Evolutionary conservation across 2,113 vertebrate genomes (phyloP).

Genomic region (Carettochelys insculpta): DNA sequence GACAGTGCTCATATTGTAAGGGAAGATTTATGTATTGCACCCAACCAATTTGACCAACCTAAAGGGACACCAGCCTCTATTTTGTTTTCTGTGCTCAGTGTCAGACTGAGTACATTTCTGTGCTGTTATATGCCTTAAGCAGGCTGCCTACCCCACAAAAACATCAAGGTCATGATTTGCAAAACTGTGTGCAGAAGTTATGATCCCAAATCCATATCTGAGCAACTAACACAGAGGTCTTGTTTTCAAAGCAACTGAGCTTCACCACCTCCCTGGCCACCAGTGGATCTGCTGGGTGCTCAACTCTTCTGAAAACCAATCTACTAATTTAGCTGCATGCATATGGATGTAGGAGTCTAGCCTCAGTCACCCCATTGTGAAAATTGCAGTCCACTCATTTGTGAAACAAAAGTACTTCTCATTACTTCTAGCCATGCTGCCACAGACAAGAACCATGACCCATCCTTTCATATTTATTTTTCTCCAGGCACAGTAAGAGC

Average conservation of each 20-base stretch:
- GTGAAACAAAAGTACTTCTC: conserved; percentile 46
- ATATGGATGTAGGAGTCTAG: background rate
- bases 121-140: background rate
- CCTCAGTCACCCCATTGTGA: conserved; percentile 19
- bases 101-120: background rate
- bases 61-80: background rate
- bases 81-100: background rate
- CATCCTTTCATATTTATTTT: background rate
- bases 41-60: fast-evolving
- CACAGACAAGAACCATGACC: conserved; percentile 38
- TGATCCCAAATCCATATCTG: background rate
- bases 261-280: background rate
- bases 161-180: background rate
- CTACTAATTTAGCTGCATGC: background rate
- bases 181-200: fast-evolving
- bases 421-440: conserved; percentile 12
- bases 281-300: fast-evolving
- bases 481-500: background rate
- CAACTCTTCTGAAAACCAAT: background rate
- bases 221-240: background rate
- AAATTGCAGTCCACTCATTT: background rate
- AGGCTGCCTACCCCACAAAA: background rate
- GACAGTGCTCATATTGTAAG: fast-evolving
- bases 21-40: background rate
- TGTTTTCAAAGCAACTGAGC: conserved; percentile 15